Evolutionary conservation across 2,888 invertebrate genomes (phyloP).

Genomic region (Polylopha cassiicola): DNA sequence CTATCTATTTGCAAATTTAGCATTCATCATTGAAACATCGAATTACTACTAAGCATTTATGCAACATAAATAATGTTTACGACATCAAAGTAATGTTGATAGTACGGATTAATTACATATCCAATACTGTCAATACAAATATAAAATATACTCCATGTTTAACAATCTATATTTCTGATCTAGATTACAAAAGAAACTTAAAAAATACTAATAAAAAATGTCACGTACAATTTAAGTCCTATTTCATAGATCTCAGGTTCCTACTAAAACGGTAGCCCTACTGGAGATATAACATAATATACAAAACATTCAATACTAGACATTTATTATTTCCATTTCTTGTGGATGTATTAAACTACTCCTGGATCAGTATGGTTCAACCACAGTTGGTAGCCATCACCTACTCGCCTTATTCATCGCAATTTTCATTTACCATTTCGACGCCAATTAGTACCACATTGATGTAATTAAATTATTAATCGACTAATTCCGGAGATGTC

Average conservation of each 20-base stretch:
- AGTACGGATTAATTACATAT: slow-evolving; percentile 27
- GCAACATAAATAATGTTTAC: slow-evolving; percentile 28
- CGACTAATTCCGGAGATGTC: slow-evolving; percentile 59
- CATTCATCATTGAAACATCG: slow-evolving; percentile 27
- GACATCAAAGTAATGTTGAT: slow-evolving; percentile 29
- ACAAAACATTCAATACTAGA: slow-evolving; percentile 20
- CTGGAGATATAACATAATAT: slow-evolving; percentile 19
- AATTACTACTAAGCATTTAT: slow-evolving; percentile 29
- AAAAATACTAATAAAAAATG: slow-evolving; percentile 49
- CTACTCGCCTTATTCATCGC: slow-evolving; percentile 34
- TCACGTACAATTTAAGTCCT: slow-evolving; percentile 48
- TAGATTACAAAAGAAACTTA: slow-evolving; percentile 51
- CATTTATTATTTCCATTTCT: slow-evolving; percentile 16
- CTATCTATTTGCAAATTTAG: slow-evolving; percentile 20
- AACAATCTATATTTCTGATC: slow-evolving; percentile 63
- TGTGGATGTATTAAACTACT: slow-evolving; percentile 13
- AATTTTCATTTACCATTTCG: slow-evolving; percentile 7
- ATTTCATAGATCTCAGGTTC: slow-evolving; percentile 42
- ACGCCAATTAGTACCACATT: slow-evolving; percentile 31
- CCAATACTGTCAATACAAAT: slow-evolving; percentile 37
- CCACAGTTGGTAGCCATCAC: slow-evolving; percentile 27
- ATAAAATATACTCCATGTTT: slow-evolving; percentile 58
- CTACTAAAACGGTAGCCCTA: slow-evolving; percentile 21
- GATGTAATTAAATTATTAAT: slow-evolving; percentile 47
- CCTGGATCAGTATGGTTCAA: slow-evolving; percentile 15